These are phyloP conservation scores for Myocastor coypus DNA, from an alignment of 2,113 vertebrate species.

Conservation along the genomic window DNA sequence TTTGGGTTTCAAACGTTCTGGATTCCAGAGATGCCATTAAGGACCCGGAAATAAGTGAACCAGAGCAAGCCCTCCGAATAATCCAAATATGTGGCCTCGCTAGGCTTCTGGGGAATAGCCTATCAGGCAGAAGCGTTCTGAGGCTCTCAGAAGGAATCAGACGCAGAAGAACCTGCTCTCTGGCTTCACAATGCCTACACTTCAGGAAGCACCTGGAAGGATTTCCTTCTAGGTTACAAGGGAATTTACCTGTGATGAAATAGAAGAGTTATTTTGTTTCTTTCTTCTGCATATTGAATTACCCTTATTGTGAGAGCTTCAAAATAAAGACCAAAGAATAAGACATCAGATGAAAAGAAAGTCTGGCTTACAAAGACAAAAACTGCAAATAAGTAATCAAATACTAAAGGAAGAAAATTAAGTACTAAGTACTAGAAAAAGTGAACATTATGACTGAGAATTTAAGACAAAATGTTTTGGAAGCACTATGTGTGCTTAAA, in stretches of 20 bases:
- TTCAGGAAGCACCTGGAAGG: not conserved
- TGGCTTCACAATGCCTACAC: not conserved
- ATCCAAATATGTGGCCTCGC: not conserved
- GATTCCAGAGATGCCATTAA: not conserved
- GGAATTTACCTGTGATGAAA: constrained; percentile 16
- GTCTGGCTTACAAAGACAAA: constrained; percentile 54
- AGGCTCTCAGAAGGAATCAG: not conserved
- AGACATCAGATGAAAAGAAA: not conserved
- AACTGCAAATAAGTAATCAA: constrained; percentile 48
- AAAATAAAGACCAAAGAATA: not conserved
- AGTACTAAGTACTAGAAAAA: constrained; percentile 41
- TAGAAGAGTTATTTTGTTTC: not conserved
- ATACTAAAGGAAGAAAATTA: constrained; percentile 63
- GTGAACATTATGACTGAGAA: not conserved
- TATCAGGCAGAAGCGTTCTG: not conserved
- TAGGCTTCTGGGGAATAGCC: not conserved
- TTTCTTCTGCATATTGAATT: constrained; percentile 2
- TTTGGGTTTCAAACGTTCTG: too few relatives aligned
- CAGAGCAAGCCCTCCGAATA: not conserved
- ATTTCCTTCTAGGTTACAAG: not conserved
- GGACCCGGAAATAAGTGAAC: not conserved
- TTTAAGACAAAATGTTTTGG: constrained; percentile 62
- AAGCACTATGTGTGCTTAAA: constrained; percentile 29
- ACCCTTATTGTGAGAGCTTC: not conserved
- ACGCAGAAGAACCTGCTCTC: not conserved